Evolutionary conservation across 2,888 invertebrate genomes (phyloP), one percentile per base, ranked within the genome.

Genomic region (Hemaris fuciformis): DNA sequence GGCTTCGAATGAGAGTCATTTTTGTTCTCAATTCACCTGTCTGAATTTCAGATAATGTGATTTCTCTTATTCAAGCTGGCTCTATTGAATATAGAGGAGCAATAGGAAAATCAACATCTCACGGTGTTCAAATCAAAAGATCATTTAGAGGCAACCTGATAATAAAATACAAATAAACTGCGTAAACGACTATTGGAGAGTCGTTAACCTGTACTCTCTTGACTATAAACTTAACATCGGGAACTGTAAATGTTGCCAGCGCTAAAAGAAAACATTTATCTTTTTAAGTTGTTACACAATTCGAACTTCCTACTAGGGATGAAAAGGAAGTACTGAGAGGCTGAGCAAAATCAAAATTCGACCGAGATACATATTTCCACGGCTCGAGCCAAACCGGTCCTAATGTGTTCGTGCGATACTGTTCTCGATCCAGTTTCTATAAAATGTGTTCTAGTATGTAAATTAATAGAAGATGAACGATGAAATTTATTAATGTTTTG

Each of bases 151-250:
- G 64, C 65, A 66, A 66, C 43, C 57, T 61, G 67, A 70, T 71
- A 74, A 79, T 82, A 81, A 81, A 81, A 85, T 82, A 79, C 72
- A 77, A 84, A 84, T 79, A 59, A 77, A 77, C 64, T 70, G 67
- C 73, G 75, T 65, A 67, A 73, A 74, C 64, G 73, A 66, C 72
- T 66, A 76, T 79, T 71, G 76, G 65, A 74, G 80, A 80, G 75
- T 70, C 79, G 74, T 81, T 81, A 80, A 84, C 81, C 83, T 76
- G 77, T 81, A 79, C 71, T 72, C 75, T 66, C 66, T 70, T 64
- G 64, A 66, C 73, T 68, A 75, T 75, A 75, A 80, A 78, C 63
- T 64, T 61, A 46, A 71, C 66, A 73, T 79, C 70, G 68, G 70
- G 38, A 65, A 64, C 72, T 73, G 77, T 75, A 79, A 79, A 81